Evolutionary conservation across 1,140 invertebrate genomes (phyloP).

Genomic region (Sitobion miscanthi): DNA sequence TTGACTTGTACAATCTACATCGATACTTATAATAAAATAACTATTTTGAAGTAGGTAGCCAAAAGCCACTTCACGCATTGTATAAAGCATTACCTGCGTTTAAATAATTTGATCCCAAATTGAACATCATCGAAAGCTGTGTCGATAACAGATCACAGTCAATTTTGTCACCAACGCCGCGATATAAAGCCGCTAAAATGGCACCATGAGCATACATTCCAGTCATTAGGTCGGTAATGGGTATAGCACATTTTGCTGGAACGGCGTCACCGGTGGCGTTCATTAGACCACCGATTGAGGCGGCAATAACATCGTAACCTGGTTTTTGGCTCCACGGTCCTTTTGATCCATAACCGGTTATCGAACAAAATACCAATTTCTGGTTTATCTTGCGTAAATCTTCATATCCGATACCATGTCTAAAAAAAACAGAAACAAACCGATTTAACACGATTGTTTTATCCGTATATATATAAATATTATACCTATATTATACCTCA

Average conservation of each 20-base stretch:
- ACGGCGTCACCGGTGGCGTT: constrained; percentile 88
- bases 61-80: background rate
- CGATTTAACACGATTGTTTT: background rate
- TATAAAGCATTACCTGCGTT: constrained; percentile 72
- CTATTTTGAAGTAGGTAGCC: background rate
- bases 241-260: constrained; percentile 91
- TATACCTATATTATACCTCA: too few species aligned
- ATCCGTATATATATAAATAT: background rate
- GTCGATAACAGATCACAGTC: constrained; percentile 94
- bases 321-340: constrained; percentile 86
- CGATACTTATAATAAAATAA: background rate
- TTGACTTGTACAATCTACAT: background rate
- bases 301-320: constrained; percentile 95
- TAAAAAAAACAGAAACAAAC: background rate
- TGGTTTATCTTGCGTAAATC: constrained; percentile 76
- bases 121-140: constrained; percentile 86
- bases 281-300: constrained; percentile 88
- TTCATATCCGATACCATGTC: constrained; percentile 80
- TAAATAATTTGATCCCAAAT: constrained; percentile 89
- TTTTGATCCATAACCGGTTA: constrained; percentile 87
- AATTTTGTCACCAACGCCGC: constrained; percentile 87
- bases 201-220: constrained; percentile 95
- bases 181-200: constrained; percentile 89
- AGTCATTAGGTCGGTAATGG: constrained; percentile 91
- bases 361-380: constrained; percentile 89